These are phyloP conservation scores for Tragelaphus strepsiceros DNA, from an alignment of 2,113 vertebrate species.

Conservation along the genomic window DNA sequence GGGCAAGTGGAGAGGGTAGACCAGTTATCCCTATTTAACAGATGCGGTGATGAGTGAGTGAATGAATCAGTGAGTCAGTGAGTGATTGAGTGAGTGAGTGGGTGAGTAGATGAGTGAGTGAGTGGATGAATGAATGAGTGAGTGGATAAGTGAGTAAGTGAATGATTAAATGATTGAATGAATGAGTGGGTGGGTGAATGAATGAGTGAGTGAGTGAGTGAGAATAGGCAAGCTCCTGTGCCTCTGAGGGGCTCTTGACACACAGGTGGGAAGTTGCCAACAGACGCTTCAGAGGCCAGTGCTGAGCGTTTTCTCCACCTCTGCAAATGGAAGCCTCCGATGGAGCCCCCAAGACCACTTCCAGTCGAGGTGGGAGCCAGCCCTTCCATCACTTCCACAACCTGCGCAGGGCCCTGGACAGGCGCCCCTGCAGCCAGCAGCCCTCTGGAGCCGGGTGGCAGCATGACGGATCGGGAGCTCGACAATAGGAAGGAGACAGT, in stretches of 20 bases:
- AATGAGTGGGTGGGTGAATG: rapidly evolving
- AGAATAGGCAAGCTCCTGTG: rapidly evolving
- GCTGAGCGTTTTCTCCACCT: neutral
- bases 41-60: rapidly evolving
- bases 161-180: rapidly evolving
- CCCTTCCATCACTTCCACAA: neutral
- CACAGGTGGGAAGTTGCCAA: rapidly evolving
- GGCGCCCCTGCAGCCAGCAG: neutral
- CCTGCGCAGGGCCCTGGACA: neutral
- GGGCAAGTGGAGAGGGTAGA: rapidly evolving
- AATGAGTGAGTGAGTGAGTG: rapidly evolving
- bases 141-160: rapidly evolving
- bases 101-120: no score
- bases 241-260: neutral
- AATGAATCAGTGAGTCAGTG: no score
- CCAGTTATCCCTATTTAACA: no score
- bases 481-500: neutral
- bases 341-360: rapidly evolving
- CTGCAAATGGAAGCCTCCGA: no score
- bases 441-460: neutral
- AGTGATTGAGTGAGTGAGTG: rapidly evolving
- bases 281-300: neutral
- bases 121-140: rapidly evolving
- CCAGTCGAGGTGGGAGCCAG: neutral
- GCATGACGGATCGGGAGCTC: neutral